Evolutionary conservation across 2,797 vertebrate genomes (phyloP).

Genomic region (Peromyscus melanophrys): DNA sequence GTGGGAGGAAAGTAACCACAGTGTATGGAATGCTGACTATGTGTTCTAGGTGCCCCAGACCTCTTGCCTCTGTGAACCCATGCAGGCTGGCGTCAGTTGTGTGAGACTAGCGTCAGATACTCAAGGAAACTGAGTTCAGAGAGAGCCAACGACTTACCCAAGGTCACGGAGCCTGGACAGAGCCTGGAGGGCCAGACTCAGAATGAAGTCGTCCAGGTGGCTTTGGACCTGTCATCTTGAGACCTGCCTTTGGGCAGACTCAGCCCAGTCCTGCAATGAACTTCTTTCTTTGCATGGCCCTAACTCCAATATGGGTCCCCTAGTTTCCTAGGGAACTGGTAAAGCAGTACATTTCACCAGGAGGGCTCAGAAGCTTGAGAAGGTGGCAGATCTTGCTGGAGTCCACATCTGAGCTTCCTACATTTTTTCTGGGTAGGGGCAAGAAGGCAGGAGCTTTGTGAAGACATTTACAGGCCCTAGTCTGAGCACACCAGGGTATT

Average conservation of each 20-base stretch:
- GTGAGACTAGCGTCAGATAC: not conserved
- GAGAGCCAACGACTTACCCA: slow-evolving; percentile 14
- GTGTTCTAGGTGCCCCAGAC: not conserved
- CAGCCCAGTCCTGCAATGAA: not conserved
- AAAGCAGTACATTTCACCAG: not conserved
- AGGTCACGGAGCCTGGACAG: slow-evolving; percentile 6
- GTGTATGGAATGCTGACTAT: not conserved
- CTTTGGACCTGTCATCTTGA: not conserved
- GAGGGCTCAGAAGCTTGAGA: slow-evolving; percentile 6
- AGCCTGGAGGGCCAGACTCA: not conserved
- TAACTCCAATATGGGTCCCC: not conserved
- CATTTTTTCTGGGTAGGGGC: not conserved
- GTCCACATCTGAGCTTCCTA: not conserved
- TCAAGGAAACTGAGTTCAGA: slow-evolving; percentile 9
- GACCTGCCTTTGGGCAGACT: not conserved
- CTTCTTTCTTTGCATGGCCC: not conserved
- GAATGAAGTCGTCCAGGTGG: not conserved
- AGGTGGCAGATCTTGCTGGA: not conserved
- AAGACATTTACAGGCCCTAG: not conserved
- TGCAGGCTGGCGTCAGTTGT: not conserved
- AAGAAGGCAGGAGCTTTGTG: not conserved
- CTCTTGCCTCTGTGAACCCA: not conserved
- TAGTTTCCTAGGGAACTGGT: not conserved
- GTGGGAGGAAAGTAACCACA: not conserved
- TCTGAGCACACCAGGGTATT: not conserved